These are phyloP conservation scores for Ctenochaetus hawaiiensis DNA, from an alignment of 2,797 vertebrate genomes.

Conservation along the genomic window DNA sequence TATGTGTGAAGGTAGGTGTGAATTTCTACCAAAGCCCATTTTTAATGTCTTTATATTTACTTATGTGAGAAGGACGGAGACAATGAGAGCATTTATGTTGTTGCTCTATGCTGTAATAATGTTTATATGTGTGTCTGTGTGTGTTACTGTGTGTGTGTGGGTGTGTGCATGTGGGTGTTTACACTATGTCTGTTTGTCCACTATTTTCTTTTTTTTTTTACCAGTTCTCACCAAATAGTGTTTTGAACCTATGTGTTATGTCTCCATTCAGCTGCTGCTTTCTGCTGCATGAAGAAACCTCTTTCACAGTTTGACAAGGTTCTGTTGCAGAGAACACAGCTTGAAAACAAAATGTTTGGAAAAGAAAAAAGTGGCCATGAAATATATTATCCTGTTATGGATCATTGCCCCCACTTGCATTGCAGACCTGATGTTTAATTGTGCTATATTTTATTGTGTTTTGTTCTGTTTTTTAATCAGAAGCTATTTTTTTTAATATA, in stretches of 20 bases:
- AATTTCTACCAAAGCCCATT: neutral
- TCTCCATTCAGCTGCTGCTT: neutral
- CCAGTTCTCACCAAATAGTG: neutral
- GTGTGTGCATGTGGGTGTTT: neutral
- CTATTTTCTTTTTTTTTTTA: neutral
- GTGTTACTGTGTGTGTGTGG: neutral
- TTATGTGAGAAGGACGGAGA: neutral
- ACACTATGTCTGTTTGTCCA: neutral
- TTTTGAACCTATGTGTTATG: neutral
- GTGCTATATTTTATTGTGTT: no score
- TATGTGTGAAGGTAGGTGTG: neutral
- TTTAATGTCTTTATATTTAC: neutral
- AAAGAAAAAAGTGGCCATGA: neutral
- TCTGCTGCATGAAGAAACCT: neutral
- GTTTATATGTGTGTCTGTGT: neutral
- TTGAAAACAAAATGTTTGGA: neutral
- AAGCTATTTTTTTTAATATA: no score
- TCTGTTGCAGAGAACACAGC: neutral
- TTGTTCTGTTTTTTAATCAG: no score
- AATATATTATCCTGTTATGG: no score
- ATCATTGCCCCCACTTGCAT: no score
- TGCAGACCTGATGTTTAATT: no score
- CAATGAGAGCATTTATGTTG: neutral
- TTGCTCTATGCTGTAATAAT: neutral
- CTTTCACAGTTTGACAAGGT: neutral